Evolutionary conservation across 2,113 vertebrate genomes (phyloP).

Genomic region (Cranoglanis bouderius): DNA sequence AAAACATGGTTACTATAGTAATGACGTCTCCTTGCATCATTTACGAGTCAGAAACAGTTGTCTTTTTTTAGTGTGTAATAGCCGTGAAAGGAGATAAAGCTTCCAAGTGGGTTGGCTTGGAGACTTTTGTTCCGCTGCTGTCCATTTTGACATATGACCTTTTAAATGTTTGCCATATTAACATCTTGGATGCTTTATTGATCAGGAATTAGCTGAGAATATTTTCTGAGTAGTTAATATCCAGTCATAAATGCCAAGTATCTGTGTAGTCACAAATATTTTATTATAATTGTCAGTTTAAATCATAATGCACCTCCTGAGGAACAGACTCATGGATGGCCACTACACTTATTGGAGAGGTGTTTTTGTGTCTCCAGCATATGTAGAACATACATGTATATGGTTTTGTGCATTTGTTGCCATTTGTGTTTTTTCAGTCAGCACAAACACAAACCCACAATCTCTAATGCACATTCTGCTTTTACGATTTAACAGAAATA

Average conservation of each 20-base stretch:
- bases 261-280: background rate
- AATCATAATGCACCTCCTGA: background rate
- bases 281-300: background rate
- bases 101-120: constrained; percentile 19
- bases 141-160: constrained; percentile 6
- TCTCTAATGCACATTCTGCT: background rate
- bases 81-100: constrained; percentile 1
- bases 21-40: constrained; percentile 9
- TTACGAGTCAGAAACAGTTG: background rate
- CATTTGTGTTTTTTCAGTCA: background rate
- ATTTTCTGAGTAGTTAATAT: background rate
- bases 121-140: constrained; percentile 22
- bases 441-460: background rate
- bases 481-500: background rate
- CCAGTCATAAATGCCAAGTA: background rate
- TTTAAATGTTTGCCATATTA: background rate
- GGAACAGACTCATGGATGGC: background rate
- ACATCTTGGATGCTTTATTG: background rate
- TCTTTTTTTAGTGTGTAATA: constrained; percentile 33
- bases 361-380: background rate
- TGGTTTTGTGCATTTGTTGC: background rate
- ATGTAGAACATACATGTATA: background rate
- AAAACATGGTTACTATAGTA: constrained; percentile 45
- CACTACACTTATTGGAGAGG: background rate
- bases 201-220: background rate